Base-by-base conservation (phyloP, 2,797 vertebrate genomes). In the Chelon labrosus region DNA sequence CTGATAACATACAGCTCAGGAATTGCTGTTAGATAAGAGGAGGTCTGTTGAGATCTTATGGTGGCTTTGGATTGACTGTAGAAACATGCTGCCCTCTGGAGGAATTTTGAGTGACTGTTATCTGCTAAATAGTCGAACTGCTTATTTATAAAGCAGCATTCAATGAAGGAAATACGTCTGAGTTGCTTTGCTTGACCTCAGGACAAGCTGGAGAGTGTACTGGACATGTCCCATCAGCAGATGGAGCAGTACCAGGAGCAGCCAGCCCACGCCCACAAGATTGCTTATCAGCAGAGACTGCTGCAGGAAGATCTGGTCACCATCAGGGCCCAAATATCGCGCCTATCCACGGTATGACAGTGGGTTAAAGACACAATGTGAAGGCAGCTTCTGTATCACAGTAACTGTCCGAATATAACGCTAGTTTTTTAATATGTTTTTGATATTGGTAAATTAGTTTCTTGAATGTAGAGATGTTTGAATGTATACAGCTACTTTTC, bases 281-380 rank as follows among this genome's bases (percentile, higher is more conserved):
- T 99, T 8, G 93, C 95, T 79, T 97, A 94, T 80, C 97, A 99
- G 90, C 98, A 98, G 94, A 96, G 94, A 60, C 94, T 99, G 64
- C 95, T 99, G 70, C 97, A 98, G 77, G 98, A 99, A 22, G 98
- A 99, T 70, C 94, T 99, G 20, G 97, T 99, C 70, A 94, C 95
- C 77, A 98, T 99, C 92, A 92, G 97, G 64, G 98, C 98, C 3
- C 96, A 97, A 75, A 96, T 99, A 83, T 99, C 97, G 51, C 95
- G 96, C 69, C 90, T 96, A 42, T 96, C 96, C 74, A 98, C 97
- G 9, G 98, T 99, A 80, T 35, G 31, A 12, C 17, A 53, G 14
- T 53, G 25, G 10, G 5, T 46, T 10, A 20, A 3, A 22, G 5
- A 44, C 54, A 27, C 22, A 10, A 3, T 51, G 22, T 39, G 9